phyloP scores from a whole-genome alignment of 2,888 invertebrate genomes.

The Notodonta dromedarius region DNA sequence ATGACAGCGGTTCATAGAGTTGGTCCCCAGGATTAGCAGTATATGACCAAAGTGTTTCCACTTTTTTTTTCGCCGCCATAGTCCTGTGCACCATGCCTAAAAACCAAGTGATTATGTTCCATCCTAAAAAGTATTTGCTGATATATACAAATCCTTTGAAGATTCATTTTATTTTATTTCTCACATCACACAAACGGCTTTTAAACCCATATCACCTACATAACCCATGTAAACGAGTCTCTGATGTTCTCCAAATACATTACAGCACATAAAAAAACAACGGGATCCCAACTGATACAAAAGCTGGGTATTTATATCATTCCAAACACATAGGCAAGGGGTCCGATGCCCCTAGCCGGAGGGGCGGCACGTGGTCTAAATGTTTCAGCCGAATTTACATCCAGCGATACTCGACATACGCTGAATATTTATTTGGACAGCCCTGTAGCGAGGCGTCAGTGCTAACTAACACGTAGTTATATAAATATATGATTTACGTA shows the following conservation, averaged over 20 bases:
- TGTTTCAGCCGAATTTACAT: constrained; percentile 75
- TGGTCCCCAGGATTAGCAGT: no score
- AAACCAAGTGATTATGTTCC: no score
- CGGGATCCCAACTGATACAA: constrained; percentile 45
- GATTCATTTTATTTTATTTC: neutral
- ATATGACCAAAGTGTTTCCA: no score
- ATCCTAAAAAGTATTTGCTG: no score
- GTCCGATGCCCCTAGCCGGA: constrained; percentile 46
- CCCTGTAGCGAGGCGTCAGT: constrained; percentile 9
- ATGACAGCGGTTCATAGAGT: no score
- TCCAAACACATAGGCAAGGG: constrained; percentile 59
- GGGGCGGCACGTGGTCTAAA: constrained; percentile 72
- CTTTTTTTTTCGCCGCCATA: no score
- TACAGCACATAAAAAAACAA: constrained; percentile 42
- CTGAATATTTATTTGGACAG: constrained; percentile 56
- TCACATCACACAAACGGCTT: neutral
- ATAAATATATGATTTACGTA: no score
- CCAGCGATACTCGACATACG: constrained; percentile 51
- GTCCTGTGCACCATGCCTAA: no score
- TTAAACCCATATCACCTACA: neutral
- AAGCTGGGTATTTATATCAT: constrained; percentile 62
- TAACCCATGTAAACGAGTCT: constrained; percentile 4
- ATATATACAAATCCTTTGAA: no score
- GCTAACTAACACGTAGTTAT: neutral
- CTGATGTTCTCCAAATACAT: constrained; percentile 7